Base-by-base conservation (phyloP, 2,113 vertebrate genomes). In the Psilopsiagon aymara region DNA sequence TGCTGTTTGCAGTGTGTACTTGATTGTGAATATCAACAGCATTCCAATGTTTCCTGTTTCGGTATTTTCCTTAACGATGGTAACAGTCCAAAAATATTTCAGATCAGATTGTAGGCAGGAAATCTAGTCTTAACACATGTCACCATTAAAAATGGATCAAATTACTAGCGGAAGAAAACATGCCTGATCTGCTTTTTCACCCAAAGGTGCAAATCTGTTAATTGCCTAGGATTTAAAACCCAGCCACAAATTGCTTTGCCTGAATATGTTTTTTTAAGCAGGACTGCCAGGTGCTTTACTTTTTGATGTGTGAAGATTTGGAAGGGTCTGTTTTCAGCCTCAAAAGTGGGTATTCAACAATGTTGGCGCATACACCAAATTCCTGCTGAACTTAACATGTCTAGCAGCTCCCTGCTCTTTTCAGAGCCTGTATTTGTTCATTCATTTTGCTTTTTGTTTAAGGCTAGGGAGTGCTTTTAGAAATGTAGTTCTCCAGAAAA, bases 1-100 rank as follows among this genome's bases (percentile, higher is more conserved):
- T 66, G 87, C 47, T 96, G 91, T 95, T 95, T 92, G 95, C 63
- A 66, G 88, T 80, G 70, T 87, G 84, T 88, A 25, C 94, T 95
- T 94, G 96, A 97, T 95, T 96, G 86, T 73, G 91, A 91, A 25
- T 96, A 96, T 97, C 96, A 96, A 91, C 94, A 94, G 88, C 95
- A 92, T 96, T 97, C 94, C 82, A 46, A 53, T 90, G 91, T 93
- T 97, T 97, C 97, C 96, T 96, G 94, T 86, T 93, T 83, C 7
- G 1, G 79, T 95, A 19, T 95, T 95, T 96, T 95, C 78, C 94
- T 90, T 86, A 81, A 83, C 0, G 13, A 80, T 92, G 89, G 84
- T 93, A 92, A 63, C 39, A 52, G 71, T 64, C 70, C 79, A 90
- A 88, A 96, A 96, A 95, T 95, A 93, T 90, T 97, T 95, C 85